A percentile compares a stretch with the other conserved stretches of the same genome.
Evolutionary conservation across 2,888 invertebrate species (phyloP).

Genomic region (Altica lythri): DNA sequence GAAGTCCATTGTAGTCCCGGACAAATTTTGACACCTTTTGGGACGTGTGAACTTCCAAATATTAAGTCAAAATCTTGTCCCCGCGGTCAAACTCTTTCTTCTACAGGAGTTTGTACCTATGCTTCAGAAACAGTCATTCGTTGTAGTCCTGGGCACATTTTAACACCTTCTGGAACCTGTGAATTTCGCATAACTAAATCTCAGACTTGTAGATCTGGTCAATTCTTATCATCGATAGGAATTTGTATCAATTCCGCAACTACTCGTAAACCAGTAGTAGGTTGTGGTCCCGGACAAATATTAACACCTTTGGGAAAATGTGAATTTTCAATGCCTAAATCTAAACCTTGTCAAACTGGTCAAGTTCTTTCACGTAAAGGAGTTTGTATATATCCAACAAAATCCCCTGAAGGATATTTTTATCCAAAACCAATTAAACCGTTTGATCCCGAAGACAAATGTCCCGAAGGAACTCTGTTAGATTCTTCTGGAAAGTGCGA

Average conservation of each 20-base stretch:
- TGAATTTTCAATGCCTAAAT: conserved; percentile 21
- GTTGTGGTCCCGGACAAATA: conserved; percentile 45
- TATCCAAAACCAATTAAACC: conserved; percentile 34
- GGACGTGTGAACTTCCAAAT: conserved; percentile 29
- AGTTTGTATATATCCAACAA: conserved; percentile 23
- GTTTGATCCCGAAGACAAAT: conserved; percentile 22
- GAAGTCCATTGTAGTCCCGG: conserved; percentile 53
- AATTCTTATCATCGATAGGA: conserved; percentile 18
- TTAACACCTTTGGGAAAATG: conserved; percentile 25
- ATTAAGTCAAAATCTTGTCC: conserved; percentile 49
- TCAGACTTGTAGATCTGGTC: conserved; percentile 54
- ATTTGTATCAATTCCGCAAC: conserved; percentile 24
- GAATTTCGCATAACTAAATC: conserved; percentile 24
- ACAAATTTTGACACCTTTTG: conserved; percentile 21
- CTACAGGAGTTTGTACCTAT: conserved; percentile 34
- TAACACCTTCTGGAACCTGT: conserved; percentile 36
- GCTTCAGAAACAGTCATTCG: conserved; percentile 12
- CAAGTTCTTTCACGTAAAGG: conserved; percentile 19
- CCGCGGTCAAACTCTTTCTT: conserved; percentile 39
- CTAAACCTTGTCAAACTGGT: conserved; percentile 23
- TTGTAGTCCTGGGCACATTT: conserved; percentile 27
- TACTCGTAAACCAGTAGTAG: conserved; percentile 38
- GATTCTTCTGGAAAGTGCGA: conserved; percentile 39
- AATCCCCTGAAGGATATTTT: conserved; percentile 19
- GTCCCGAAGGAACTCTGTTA: conserved; percentile 18